A percentile compares a stretch with the other conserved stretches of the same genome.
Conservation (phyloP, 2,113 vertebrate species). For the Colossoma macropomum region DNA sequence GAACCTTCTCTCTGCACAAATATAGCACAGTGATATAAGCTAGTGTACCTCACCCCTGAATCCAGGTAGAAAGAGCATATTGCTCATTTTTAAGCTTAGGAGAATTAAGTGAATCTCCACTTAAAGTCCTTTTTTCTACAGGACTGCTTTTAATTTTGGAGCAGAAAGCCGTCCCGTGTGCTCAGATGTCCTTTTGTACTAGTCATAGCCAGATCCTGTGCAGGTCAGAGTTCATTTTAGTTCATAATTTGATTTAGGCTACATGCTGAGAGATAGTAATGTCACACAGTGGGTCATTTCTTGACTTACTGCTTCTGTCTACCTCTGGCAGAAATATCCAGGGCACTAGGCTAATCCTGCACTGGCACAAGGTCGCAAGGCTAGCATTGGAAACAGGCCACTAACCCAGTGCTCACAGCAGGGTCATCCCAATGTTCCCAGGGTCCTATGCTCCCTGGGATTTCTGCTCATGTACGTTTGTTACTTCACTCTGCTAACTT, state of each 20-base stretch:
- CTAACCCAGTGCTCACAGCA: neutral
- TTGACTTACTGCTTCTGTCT: neutral
- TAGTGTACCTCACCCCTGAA: neutral
- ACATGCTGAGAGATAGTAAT: conserved; percentile 8
- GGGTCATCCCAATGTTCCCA: no score
- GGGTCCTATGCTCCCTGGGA: no score
- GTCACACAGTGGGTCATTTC: neutral
- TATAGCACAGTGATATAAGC: neutral
- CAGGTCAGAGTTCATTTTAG: conserved; percentile 10
- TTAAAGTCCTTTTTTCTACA: neutral
- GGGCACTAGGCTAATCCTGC: neutral
- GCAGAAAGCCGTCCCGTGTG: neutral
- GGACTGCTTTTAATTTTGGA: neutral
- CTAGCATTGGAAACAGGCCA: neutral
- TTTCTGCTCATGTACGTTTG: no score
- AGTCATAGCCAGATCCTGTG: neutral
- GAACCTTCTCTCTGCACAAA: neutral
- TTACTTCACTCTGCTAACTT: no score
- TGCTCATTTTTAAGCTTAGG: neutral
- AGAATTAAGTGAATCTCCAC: neutral
- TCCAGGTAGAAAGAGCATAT: neutral
- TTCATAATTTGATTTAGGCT: conserved; percentile 6
- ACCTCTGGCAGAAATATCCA: neutral
- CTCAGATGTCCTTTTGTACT: neutral
- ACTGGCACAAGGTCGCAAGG: neutral